phyloP scores from a whole-genome alignment of 2,113 vertebrate species.

The Corythornis vintsioides region DNA sequence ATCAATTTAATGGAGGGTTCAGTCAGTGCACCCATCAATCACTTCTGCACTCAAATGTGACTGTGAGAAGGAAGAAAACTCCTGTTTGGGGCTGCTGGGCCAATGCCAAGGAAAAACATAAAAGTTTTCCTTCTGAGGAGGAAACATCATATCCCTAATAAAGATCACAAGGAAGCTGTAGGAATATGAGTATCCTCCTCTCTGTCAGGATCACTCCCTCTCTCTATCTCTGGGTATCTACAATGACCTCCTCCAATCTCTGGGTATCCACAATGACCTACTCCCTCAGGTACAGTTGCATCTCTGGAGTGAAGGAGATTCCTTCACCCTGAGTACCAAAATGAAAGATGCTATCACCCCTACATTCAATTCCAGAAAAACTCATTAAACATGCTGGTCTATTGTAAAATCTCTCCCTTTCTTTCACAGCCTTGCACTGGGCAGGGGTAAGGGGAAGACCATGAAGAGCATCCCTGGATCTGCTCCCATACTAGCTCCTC shows the following conservation, averaged over 20 bases:
- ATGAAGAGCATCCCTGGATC: background rate
- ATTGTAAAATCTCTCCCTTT: background rate
- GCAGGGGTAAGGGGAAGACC: background rate
- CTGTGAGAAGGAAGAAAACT: background rate
- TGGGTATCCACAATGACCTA: background rate
- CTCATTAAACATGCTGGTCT: background rate
- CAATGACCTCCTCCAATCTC: background rate
- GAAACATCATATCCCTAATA: background rate
- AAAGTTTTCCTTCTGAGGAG: background rate
- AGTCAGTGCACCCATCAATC: background rate
- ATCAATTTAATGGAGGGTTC: slow-evolving; percentile 5
- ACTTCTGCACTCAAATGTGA: background rate
- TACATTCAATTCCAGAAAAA: background rate
- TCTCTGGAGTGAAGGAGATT: background rate
- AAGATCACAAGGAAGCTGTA: fast-evolving
- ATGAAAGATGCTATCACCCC: background rate
- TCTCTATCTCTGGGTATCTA: background rate
- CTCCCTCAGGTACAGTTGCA: background rate
- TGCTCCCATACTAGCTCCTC: background rate
- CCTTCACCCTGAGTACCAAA: background rate
- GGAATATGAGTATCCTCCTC: background rate
- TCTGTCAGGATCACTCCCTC: background rate
- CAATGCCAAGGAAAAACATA: background rate
- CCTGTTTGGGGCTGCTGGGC: background rate
- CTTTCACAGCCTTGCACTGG: background rate